Conservation (phyloP, 23 tunicate genomes). For the Phallusia fumigata region DNA sequence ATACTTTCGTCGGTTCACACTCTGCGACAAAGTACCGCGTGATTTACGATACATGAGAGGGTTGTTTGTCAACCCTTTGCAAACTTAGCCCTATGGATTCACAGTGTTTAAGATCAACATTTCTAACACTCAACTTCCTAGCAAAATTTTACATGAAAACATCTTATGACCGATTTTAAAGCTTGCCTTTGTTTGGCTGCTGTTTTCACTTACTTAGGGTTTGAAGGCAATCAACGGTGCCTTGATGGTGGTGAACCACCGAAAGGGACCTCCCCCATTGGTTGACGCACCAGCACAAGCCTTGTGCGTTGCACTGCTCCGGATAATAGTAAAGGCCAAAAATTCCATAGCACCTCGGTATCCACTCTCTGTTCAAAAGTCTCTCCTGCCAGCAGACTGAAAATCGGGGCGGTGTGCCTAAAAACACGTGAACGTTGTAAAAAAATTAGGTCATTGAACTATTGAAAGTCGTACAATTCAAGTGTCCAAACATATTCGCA, state of each 20-base stretch:
- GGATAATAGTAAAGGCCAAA: background rate
- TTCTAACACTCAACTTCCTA: too few species aligned
- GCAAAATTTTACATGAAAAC: too few species aligned
- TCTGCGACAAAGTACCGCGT: slow-evolving; percentile 15
- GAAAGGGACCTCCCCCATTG: background rate
- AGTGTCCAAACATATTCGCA: background rate
- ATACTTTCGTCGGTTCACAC: slow-evolving; percentile 37
- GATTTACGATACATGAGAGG: too few species aligned
- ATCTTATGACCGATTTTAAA: too few species aligned
- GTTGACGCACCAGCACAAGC: background rate
- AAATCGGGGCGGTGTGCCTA: background rate
- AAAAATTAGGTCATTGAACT: background rate
- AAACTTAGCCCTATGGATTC: too few species aligned
- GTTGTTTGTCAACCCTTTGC: too few species aligned
- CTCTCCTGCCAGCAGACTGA: background rate
- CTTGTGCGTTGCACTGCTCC: background rate
- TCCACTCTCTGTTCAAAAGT: background rate
- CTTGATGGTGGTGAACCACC: background rate
- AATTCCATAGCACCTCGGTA: background rate
- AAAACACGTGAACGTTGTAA: background rate
- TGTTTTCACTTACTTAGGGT: background rate
- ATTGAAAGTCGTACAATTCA: background rate
- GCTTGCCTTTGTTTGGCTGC: too few species aligned
- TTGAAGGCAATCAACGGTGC: background rate
- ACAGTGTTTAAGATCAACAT: too few species aligned